These are phyloP conservation scores for Achlya flavicornis DNA, from an alignment of 2,888 invertebrate species.

Conservation along the genomic window DNA sequence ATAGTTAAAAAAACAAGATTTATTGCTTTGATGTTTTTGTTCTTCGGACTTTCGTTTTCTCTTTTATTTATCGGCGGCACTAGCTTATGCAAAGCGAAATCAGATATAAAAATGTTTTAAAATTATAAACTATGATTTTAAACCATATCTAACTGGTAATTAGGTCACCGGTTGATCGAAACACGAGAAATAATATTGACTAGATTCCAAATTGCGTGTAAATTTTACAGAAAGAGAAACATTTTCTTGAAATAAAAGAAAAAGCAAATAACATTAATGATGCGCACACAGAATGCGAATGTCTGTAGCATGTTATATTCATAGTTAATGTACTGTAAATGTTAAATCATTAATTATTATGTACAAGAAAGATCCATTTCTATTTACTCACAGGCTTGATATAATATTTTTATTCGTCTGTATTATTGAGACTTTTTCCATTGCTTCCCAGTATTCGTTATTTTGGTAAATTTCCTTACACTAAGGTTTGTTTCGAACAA, in stretches of 20 bases:
- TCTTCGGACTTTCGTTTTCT: too few relatives aligned
- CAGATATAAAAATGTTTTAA: too few relatives aligned
- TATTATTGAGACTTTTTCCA: slow-evolving; percentile 7
- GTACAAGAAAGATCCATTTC: slow-evolving; percentile 5
- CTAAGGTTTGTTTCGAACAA: background rate
- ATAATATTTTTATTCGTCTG: background rate
- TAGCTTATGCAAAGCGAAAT: too few relatives aligned
- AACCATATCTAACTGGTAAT: too few relatives aligned
- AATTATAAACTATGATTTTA: too few relatives aligned
- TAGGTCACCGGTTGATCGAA: background rate
- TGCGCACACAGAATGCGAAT: slow-evolving; percentile 19
- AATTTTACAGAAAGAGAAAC: background rate
- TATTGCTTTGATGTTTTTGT: too few relatives aligned
- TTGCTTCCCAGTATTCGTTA: background rate
- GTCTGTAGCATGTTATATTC: slow-evolving; percentile 18
- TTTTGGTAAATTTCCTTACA: background rate
- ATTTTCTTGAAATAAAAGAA: slow-evolving; percentile 11
- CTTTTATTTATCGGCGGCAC: too few relatives aligned
- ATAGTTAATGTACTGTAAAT: slow-evolving; percentile 26
- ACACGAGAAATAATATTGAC: background rate
- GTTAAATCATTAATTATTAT: slow-evolving; percentile 25
- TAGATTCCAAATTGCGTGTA: background rate
- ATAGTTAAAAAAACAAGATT: too few relatives aligned
- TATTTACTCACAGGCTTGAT: slow-evolving; percentile 5
- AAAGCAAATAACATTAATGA: slow-evolving; percentile 29